Base-by-base conservation (phyloP, 1,140 invertebrate genomes). In the Brachionus rotundiformis region DNA sequence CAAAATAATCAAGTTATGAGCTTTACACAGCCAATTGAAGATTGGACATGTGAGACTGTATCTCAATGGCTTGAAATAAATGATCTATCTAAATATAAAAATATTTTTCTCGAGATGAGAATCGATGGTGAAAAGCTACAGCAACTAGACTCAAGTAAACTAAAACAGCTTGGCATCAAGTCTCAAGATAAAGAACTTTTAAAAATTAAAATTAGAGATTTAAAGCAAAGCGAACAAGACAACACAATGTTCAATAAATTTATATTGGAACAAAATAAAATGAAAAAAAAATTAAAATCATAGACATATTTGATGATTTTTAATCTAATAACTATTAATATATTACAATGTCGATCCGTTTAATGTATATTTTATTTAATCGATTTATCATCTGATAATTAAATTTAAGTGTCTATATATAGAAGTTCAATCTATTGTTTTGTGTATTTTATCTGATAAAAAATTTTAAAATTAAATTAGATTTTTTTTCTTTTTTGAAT, bases 41-140 rank as follows among this genome's bases (percentile, higher is more conserved):
- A 81, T 3, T 81, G 79, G 79, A 25, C 79, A 29, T 41, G 36
- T 31, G 79, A 81, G 11, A 31, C n/a, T 13, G 54, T 63, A 3
- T 31, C 54, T 25, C 79, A 81, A 68, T 81, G 79, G 79, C 31
- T 81, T n/a, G 19, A 41, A 19, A 41, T 63, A 31, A 63, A 81
- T 6, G 79, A 63, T 11, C 13, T 81, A 13, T 44, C 59, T n/a
- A 47, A 31, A 36, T 81, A 63, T 13, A 68, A 65, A 13, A 27
- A 8, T 8, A 31, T 11, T 16, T 81, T 81, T 49, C 27, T 63
- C 1, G 36, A 81, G 10, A 29, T 29, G 10, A 68, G 54, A 27
- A 68, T 81, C n/a, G 79, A 81, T 68, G 79, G 79, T 47, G 79
- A 63, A 19, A 63, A 68, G 44, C 23, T 81, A 19, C n/a, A 16